Evolutionary conservation across 2,113 vertebrate species (phyloP), one percentile per base, ranked within the genome.

Genomic region (Prietella phreatophila): DNA sequence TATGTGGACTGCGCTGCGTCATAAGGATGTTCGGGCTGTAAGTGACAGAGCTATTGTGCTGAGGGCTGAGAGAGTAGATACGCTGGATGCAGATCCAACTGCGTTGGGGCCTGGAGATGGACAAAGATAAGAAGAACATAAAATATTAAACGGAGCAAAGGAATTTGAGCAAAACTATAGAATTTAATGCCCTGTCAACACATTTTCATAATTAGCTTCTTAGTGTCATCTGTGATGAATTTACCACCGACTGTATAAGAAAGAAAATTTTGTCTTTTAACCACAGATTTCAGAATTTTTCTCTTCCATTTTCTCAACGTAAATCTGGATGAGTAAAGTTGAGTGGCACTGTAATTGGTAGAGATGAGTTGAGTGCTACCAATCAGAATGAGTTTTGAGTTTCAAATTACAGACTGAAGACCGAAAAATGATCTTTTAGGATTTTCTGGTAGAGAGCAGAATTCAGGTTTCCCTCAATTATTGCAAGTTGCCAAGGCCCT

Each of bases 1-100:
- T 60, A 67, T 63, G 71, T 33, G 83, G 84, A 42, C 55, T 86
- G 92, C 92, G 47, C 90, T 95, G 93, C 91, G 98, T 99, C 98
- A 99, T 98, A 99, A 98, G 93, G 97, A 98, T 94, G 98, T 98
- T 91, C 98, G 95, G 1, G 98, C 98, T 96, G 98, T 99, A 96
- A 99, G 97, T 89, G 98, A 99, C 87, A 99, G 94, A 92, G 98
- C 96, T 95, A 99, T 97, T 86, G 98, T 99, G 89, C 98, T 98
- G 94, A 99, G 97, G 90, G 98, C 98, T 7, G 98, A 99, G 63
- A 99, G 94, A 0, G 97, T 97, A 65, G 98, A 99, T 25, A 98
- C 97, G 55, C 95, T 98, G 87, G 97, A 98, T 0, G 97, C 96
- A 6, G 98, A 98, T 9, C 97, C 96, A 53, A 97, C 95, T 0